phyloP scores from a whole-genome alignment of 2,888 invertebrate species.

The Eurytoma californica region DNA sequence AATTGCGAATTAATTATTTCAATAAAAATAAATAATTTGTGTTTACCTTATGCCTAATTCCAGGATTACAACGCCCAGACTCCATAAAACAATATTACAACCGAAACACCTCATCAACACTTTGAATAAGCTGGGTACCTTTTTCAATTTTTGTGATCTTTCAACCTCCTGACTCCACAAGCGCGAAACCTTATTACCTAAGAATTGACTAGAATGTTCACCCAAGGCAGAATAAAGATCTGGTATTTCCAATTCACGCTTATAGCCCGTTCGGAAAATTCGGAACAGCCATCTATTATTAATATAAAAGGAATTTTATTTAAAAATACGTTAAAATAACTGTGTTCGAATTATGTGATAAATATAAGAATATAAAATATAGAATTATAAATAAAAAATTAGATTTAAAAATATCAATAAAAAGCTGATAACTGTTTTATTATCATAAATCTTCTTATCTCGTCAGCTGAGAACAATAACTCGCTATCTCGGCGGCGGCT shows the following conservation, averaged over 20 bases:
- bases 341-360: too few relatives aligned
- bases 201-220: constrained; percentile 80
- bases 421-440: too few relatives aligned
- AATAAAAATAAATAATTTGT: too few relatives aligned
- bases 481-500: too few relatives aligned
- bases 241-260: constrained; percentile 82
- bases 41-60: constrained; percentile 79
- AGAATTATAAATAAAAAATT: too few relatives aligned
- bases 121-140: constrained; percentile 77
- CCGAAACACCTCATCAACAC: constrained; percentile 80
- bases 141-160: constrained; percentile 65
- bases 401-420: too few relatives aligned
- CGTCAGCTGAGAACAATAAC: too few relatives aligned
- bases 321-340: too few relatives aligned
- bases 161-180: constrained; percentile 76
- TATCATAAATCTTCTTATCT: too few relatives aligned
- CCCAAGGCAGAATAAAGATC: constrained; percentile 84
- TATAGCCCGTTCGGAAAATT: constrained; percentile 83
- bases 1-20: background rate
- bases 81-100: constrained; percentile 76
- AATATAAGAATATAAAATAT: too few relatives aligned
- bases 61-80: constrained; percentile 78
- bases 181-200: constrained; percentile 76
- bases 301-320: too few relatives aligned
- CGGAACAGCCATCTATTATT: constrained; percentile 82